Base-by-base conservation (phyloP, 2,797 vertebrate species). In the Mico argentatus region DNA sequence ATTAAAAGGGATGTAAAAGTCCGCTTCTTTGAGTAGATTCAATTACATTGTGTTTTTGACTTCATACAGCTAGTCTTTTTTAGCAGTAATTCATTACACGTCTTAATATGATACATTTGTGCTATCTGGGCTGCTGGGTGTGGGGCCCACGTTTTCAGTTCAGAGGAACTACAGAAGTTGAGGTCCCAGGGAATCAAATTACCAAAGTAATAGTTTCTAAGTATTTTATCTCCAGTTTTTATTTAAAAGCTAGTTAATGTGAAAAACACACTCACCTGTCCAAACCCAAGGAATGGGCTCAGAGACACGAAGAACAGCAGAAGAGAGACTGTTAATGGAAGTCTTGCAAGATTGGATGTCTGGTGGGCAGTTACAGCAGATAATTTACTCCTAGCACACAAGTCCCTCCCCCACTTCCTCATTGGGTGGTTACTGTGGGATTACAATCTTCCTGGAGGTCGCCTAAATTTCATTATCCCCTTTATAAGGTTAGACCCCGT, bases 191-290 rank as follows among this genome's bases (percentile, higher is more conserved):
- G 39, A 96, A 64, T 95, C 73, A 88, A 41, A 88, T 94, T 72
- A 88, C 39, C 81, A 64, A 2, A n/a, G 36, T 67, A 59, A 39
- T 88, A 70, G 92, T 88, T 97, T 30, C 15, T 93, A 88, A 80
- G 83, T 89, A 61, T 81, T 97, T 94, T 80, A 76, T 89, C 44
- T 87, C 4, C 22, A 50, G 33, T 90, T 88, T 95, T 96, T 92
- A 82, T 92, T 97, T 97, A 95, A 94, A 92, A 95, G 19, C 30
- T n/a, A 92, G 75, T 64, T 33, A 33, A 64, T 33, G 14, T 64
- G 61, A 64, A 64, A n/a, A 64, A n/a, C 30, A 64, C 30, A 64
- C 61, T 64, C 30, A 64, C 14, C 30, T 1, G 3, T n/a, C 30
- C 15, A 8, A 64, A 64, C 61, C 30, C 61, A 64, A n/a, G 15